A percentile compares a stretch with the other conserved stretches of the same genome.
Conservation (phyloP, 2,888 invertebrate genomes). For the Pogonocherus hispidulus region DNA sequence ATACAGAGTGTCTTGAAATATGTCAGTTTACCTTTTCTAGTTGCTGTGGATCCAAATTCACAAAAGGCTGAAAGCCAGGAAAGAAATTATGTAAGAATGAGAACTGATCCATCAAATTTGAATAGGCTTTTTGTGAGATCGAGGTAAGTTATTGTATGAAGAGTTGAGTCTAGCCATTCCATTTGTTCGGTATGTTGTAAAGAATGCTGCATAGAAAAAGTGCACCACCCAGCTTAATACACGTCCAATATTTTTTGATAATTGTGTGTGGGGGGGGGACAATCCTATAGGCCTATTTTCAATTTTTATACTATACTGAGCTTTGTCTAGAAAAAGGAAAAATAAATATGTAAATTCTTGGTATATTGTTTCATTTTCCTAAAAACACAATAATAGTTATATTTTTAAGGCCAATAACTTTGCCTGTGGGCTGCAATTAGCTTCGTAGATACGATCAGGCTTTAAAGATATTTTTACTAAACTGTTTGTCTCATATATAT, state of each 20-base stretch:
- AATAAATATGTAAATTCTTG: conserved; percentile 36
- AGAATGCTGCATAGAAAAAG: conserved; percentile 37
- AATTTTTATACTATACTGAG: conserved; percentile 63
- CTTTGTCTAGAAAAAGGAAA: conserved; percentile 59
- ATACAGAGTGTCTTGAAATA: not conserved
- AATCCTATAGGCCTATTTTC: conserved; percentile 59
- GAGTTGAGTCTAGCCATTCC: conserved; percentile 37
- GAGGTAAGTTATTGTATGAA: conserved; percentile 1
- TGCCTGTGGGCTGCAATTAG: too few relatives aligned
- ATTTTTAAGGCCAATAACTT: too few relatives aligned
- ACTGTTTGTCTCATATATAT: too few relatives aligned
- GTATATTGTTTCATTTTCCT: conserved; percentile 1
- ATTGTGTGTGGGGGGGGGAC: conserved; percentile 54
- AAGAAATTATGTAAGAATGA: too few relatives aligned
- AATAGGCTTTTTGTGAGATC: not conserved
- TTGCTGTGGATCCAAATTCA: not conserved
- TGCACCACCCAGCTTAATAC: conserved; percentile 59
- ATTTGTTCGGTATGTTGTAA: conserved; percentile 34
- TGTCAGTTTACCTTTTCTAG: not conserved
- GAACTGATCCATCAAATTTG: too few relatives aligned
- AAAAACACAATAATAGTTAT: too few relatives aligned
- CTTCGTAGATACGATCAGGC: too few relatives aligned
- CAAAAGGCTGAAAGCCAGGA: not conserved
- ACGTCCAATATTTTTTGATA: conserved; percentile 59
- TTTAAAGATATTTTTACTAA: too few relatives aligned